Evolutionary conservation across 2,797 vertebrate genomes (phyloP).

Genomic region (Lophius americanus): DNA sequence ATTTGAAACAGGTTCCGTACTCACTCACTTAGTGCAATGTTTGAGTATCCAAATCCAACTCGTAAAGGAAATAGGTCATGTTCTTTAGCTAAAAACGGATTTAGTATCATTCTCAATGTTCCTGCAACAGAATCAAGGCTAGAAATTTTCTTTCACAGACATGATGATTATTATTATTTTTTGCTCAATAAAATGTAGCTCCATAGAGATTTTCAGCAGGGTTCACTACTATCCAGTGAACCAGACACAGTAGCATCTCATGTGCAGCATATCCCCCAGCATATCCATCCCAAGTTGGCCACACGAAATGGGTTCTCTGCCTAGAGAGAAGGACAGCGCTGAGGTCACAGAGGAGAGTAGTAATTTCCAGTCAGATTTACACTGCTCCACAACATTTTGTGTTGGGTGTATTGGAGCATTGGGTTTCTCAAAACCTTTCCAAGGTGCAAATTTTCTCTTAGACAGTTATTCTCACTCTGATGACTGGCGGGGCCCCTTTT

Average conservation of each 20-base stretch:
- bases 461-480: not conserved
- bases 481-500: not conserved
- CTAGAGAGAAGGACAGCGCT: slow-evolving; percentile 52
- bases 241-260: slow-evolving; percentile 53
- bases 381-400: slow-evolving; percentile 19
- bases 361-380: slow-evolving; percentile 57
- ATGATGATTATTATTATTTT: slow-evolving; percentile 14
- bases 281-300: slow-evolving; percentile 74
- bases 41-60: too few relatives aligned
- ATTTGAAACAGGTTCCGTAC: too few relatives aligned
- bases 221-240: slow-evolving; percentile 52
- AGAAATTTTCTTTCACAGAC: not conserved
- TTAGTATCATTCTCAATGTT: not conserved
- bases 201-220: slow-evolving; percentile 35
- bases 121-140: too few relatives aligned
- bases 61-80: too few relatives aligned
- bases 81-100: not conserved
- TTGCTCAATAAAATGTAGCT: slow-evolving; percentile 22
- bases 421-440: slow-evolving; percentile 16
- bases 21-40: too few relatives aligned
- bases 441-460: slow-evolving; percentile 12
- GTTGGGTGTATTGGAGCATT: slow-evolving; percentile 16
- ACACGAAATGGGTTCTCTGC: slow-evolving; percentile 61
- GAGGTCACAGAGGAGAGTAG: slow-evolving; percentile 52
- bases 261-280: slow-evolving; percentile 68